Evolutionary conservation across 2,797 vertebrate species (phyloP).

Genomic region (Enteromius argenteus): DNA sequence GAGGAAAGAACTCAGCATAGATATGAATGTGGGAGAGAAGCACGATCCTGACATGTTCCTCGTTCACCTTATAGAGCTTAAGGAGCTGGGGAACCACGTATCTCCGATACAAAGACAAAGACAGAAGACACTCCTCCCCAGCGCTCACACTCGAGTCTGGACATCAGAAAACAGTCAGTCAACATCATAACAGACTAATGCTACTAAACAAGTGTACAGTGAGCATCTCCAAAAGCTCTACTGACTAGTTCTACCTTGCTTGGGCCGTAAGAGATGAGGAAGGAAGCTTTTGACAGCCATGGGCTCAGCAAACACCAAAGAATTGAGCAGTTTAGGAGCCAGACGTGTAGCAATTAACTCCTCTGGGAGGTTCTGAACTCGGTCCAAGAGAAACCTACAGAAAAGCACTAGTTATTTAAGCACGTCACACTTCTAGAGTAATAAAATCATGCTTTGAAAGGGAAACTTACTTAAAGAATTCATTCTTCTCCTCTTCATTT

Average conservation of each 20-base stretch:
- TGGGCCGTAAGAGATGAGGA: slow-evolving; percentile 94
- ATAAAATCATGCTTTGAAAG: background rate
- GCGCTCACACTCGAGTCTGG: slow-evolving; percentile 70
- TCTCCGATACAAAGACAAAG: slow-evolving; percentile 86
- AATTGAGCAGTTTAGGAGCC: slow-evolving; percentile 91
- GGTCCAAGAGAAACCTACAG: slow-evolving; percentile 90
- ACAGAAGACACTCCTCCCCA: slow-evolving; percentile 85
- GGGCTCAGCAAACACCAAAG: slow-evolving; percentile 94
- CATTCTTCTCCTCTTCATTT: slow-evolving; percentile 96
- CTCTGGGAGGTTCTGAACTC: slow-evolving; percentile 89
- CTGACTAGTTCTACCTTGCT: slow-evolving; percentile 81
- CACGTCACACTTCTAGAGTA: background rate
- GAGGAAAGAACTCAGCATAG: slow-evolving; percentile 89
- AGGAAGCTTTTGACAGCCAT: slow-evolving; percentile 97
- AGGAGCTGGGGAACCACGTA: slow-evolving; percentile 91
- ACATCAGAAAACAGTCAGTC: slow-evolving; percentile 3
- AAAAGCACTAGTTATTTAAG: slow-evolving; percentile 26
- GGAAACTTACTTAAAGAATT: slow-evolving; percentile 95
- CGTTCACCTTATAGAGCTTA: slow-evolving; percentile 91
- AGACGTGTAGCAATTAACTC: slow-evolving; percentile 89
- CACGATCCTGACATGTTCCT: slow-evolving; percentile 92
- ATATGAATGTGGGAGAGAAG: slow-evolving; percentile 90
- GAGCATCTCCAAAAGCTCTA: background rate
- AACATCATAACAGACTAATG: background rate
- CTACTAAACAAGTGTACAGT: background rate